A percentile compares a stretch with the other conserved stretches of the same genome.
Conservation (phyloP, 1,140 invertebrate genomes). For the Cydia splendana region DNA sequence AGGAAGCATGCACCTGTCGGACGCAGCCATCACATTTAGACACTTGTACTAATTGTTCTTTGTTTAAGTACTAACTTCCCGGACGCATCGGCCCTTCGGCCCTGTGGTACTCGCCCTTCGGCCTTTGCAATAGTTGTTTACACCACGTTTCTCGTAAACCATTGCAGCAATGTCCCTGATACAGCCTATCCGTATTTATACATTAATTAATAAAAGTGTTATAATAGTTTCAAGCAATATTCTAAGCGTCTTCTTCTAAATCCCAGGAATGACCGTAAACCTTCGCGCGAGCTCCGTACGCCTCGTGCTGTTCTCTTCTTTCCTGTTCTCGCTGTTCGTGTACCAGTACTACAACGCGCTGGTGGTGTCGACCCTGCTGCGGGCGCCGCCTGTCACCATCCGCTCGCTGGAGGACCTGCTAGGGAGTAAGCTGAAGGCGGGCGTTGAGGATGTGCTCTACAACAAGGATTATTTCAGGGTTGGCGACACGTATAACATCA, state of each 20-base stretch:
- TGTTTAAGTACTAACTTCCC: too few species aligned
- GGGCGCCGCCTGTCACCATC: constrained; percentile 83
- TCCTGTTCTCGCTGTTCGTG: constrained; percentile 82
- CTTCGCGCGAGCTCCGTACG: constrained; percentile 80
- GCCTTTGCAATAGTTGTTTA: too few species aligned
- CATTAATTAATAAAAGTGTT: background rate
- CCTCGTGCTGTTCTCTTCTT: constrained; percentile 82
- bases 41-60: too few species aligned
- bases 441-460: constrained; percentile 83
- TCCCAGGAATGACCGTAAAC: constrained; percentile 74
- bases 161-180: too few species aligned
- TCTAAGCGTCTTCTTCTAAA: too few species aligned
- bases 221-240: background rate
- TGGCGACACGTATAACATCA: constrained; percentile 31
- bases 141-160: too few species aligned
- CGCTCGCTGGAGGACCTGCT: constrained; percentile 82
- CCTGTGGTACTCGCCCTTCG: too few species aligned
- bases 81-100: too few species aligned
- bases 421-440: constrained; percentile 82
- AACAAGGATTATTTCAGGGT: constrained; percentile 83
- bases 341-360: constrained; percentile 88
- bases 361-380: constrained; percentile 86
- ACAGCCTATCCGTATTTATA: too few species aligned
- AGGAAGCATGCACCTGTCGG: too few species aligned
- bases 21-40: too few species aligned